phyloP scores from a whole-genome alignment of 2,888 invertebrate species.

The Galerucella pusilla region DNA sequence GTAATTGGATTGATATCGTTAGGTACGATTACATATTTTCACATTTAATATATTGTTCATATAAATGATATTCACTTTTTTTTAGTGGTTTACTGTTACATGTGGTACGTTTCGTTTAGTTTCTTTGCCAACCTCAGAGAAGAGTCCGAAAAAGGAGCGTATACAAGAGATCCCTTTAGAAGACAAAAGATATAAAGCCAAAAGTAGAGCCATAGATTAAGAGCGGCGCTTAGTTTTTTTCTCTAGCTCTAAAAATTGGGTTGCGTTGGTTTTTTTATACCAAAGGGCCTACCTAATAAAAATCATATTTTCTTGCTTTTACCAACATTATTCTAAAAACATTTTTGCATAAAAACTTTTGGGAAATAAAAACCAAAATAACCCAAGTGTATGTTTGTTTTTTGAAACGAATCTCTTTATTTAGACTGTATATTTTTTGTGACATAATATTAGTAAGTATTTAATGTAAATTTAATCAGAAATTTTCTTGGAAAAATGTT shows the following conservation, averaged over 20 bases:
- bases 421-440: neutral
- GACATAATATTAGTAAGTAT: neutral
- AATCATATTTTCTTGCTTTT: neutral
- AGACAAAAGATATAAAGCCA: conserved; percentile 53
- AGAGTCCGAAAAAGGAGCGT: conserved; percentile 79
- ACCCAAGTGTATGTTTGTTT: neutral
- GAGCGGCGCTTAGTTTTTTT: neutral
- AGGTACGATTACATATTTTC: conserved; percentile 66
- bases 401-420: neutral
- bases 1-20: conserved; percentile 72
- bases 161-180: conserved; percentile 78
- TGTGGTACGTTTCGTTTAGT: conserved; percentile 88
- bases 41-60: neutral
- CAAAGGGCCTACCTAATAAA: neutral
- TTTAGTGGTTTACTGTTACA: conserved; percentile 81
- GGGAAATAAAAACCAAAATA: neutral
- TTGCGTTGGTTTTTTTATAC: neutral
- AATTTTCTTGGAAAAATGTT: neutral
- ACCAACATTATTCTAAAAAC: too few relatives aligned
- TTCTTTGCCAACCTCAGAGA: conserved; percentile 79
- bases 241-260: neutral
- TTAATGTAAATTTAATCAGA: neutral
- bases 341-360: neutral
- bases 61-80: conserved; percentile 51
- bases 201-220: neutral